Conservation (phyloP, 2,888 invertebrate species). For the Stomorhina lunata region DNA sequence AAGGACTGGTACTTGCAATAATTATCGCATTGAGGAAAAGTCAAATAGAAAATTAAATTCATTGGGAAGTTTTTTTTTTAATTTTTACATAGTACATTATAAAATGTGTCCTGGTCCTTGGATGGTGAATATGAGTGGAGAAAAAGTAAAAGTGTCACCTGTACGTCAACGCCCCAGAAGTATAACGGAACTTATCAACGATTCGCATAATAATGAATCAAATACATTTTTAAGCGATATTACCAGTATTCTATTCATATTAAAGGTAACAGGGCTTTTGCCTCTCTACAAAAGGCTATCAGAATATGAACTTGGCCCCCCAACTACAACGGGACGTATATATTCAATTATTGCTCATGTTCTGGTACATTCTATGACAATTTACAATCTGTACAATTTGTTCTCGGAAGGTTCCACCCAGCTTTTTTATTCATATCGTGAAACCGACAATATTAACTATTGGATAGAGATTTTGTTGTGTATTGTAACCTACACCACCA, state of each 20-base stretch:
- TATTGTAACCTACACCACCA: slow-evolving; percentile 73
- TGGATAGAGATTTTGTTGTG: slow-evolving; percentile 76
- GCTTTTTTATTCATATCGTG: slow-evolving; percentile 70
- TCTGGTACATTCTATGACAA: slow-evolving; percentile 71
- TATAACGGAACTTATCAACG: slow-evolving; percentile 68
- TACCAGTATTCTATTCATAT: slow-evolving; percentile 70
- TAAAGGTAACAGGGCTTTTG: slow-evolving; percentile 74
- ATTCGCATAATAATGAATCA: slow-evolving; percentile 45
- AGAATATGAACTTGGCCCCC: slow-evolving; percentile 72
- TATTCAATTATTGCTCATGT: slow-evolving; percentile 73
- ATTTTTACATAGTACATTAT: neutral
- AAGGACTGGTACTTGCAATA: neutral
- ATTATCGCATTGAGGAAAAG: too few species aligned
- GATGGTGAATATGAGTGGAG: slow-evolving; percentile 69
- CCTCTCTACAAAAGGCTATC: slow-evolving; percentile 74
- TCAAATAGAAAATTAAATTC: neutral
- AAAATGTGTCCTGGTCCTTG: slow-evolving; percentile 71
- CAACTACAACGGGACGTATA: slow-evolving; percentile 71
- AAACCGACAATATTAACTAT: slow-evolving; percentile 76
- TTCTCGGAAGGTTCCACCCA: slow-evolving; percentile 70
- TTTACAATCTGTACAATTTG: slow-evolving; percentile 74
- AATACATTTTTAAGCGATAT: slow-evolving; percentile 73
- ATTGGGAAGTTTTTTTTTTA: neutral
- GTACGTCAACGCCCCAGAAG: slow-evolving; percentile 40
- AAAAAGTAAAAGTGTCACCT: slow-evolving; percentile 55